Base-by-base conservation (phyloP, 2,113 vertebrate species). In the Saguinus imperator region DNA sequence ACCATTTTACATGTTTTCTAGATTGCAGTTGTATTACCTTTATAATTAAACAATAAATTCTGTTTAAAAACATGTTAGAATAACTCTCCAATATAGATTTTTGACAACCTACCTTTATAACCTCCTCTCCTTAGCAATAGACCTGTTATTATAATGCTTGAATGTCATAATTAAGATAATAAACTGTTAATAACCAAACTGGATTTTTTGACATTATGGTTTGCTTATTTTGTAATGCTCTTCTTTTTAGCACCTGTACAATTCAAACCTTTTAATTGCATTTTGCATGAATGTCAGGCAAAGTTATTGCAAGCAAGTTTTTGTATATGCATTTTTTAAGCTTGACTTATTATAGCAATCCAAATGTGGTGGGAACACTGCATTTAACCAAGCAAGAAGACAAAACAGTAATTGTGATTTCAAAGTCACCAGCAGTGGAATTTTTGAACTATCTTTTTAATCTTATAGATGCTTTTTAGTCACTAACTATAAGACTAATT, bases 11-110 rank as follows among this genome's bases (percentile, higher is more conserved):
- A 75, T 92, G 88, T 87, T 96, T 97, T 73, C 94, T 89, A 81
- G 87, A 84, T 95, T 84, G 43, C 57, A 77, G 87, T 94, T 96
- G 50, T 95, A 96, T 97, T 93, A 89, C 64, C 81, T 96, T 97
- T 95, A 97, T 97, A 98, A 98, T 97, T 97, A 97, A 97, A 88
- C 72, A 86, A 95, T 97, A 95, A 94, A 95, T 97, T 97, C 91
- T 52, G 27, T 84, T 96, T 84, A 70, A 95, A 97, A 96, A 96
- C 66, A 4, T 96, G 72, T 89, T 95, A 89, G 92, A 94, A 92
- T 92, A 88, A 87, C 40, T 95, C 76, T 94, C 90, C 87, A 70
- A 90, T 96, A 95, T 96, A 94, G 45, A 81, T 92, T 97, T 97
- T 95, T 96, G 95, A 79, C 95, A 95, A 94, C 73, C 87, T 87